These are phyloP conservation scores for Drosophila recens DNA, from an alignment of 2,888 invertebrate genomes.

Conservation along the genomic window DNA sequence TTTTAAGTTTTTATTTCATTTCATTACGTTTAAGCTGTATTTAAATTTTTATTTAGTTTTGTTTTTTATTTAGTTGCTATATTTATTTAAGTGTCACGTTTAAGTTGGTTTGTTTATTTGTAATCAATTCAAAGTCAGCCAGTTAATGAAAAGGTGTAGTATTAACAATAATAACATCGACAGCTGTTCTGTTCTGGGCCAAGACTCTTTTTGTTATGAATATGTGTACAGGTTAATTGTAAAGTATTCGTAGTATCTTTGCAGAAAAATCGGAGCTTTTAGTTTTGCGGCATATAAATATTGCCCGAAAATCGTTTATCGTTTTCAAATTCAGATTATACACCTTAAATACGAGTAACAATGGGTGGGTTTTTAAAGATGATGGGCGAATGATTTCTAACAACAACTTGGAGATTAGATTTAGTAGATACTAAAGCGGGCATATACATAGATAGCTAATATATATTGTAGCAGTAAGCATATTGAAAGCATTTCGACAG, in stretches of 20 bases:
- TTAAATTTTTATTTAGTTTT: not conserved
- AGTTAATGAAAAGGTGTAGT: constrained; percentile 21
- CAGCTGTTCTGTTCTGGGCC: constrained; percentile 25
- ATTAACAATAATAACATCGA: constrained; percentile 22
- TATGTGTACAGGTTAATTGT: constrained; percentile 51
- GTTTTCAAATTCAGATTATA: constrained; percentile 49
- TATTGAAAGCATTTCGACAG: constrained; percentile 38
- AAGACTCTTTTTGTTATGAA: not conserved
- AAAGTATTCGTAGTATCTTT: constrained; percentile 23
- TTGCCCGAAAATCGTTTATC: constrained; percentile 70
- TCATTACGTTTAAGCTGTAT: constrained; percentile 19
- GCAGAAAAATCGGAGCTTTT: constrained; percentile 68
- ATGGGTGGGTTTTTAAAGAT: constrained; percentile 64
- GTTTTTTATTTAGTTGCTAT: constrained; percentile 5
- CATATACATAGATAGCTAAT: constrained; percentile 16
- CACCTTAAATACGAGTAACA: constrained; percentile 32
- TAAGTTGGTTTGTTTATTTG: constrained; percentile 11
- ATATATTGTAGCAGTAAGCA: constrained; percentile 47
- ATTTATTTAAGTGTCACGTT: constrained; percentile 24
- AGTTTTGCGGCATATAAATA: constrained; percentile 48
- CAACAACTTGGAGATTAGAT: constrained; percentile 35
- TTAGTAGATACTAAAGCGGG: constrained; percentile 40
- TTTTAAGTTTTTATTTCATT: constrained; percentile 21
- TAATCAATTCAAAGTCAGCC: constrained; percentile 23
- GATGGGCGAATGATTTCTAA: constrained; percentile 25